phyloP scores from a whole-genome alignment of 2,888 invertebrate genomes.

The Hydriomena furcata region DNA sequence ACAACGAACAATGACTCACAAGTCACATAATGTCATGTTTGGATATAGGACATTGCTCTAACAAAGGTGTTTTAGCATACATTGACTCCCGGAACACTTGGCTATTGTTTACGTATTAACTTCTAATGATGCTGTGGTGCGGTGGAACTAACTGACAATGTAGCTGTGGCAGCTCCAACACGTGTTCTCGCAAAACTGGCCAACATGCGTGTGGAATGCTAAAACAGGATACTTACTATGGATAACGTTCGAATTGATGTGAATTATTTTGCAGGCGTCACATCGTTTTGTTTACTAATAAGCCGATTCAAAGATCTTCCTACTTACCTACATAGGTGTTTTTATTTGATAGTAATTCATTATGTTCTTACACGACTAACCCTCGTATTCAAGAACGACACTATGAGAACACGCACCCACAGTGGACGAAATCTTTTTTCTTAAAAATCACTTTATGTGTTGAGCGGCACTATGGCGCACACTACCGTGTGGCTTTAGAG shows the following conservation, averaged over 20 bases:
- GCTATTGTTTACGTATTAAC: slow-evolving; percentile 20
- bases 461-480: too few relatives aligned
- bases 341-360: too few relatives aligned
- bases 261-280: slow-evolving; percentile 5
- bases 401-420: too few relatives aligned
- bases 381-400: too few relatives aligned
- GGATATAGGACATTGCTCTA: slow-evolving; percentile 23
- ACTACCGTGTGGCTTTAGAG: too few relatives aligned
- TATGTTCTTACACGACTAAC: too few relatives aligned
- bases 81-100: slow-evolving; percentile 26
- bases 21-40: slow-evolving; percentile 24
- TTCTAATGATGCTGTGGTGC: slow-evolving; percentile 13
- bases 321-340: too few relatives aligned
- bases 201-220: slow-evolving; percentile 12
- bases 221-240: slow-evolving; percentile 1
- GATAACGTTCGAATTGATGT: slow-evolving; percentile 9
- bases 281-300: slow-evolving; percentile 26
- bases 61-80: slow-evolving; percentile 28
- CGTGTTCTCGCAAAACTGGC: slow-evolving; percentile 18
- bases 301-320: slow-evolving; percentile 7
- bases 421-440: too few relatives aligned
- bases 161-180: slow-evolving; percentile 9
- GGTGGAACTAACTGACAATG: slow-evolving; percentile 2
- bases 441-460: too few relatives aligned
- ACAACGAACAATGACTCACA: slow-evolving; percentile 19